These are phyloP conservation scores for Trisateles emortualis DNA, from an alignment of 2,888 invertebrate genomes.

Conservation along the genomic window DNA sequence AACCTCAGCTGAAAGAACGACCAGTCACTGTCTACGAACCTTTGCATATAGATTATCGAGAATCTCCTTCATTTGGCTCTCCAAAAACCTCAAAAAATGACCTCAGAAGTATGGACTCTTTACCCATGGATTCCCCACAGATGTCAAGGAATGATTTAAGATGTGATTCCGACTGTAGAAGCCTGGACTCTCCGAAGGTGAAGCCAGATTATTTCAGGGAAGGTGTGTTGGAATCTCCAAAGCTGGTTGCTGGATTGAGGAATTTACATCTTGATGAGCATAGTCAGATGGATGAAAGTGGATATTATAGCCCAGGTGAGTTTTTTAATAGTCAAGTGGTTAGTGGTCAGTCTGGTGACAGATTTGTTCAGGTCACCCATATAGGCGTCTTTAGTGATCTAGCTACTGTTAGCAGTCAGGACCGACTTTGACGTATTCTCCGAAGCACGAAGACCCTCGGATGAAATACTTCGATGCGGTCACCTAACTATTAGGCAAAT, in stretches of 20 bases:
- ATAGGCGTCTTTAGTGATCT: too few relatives aligned
- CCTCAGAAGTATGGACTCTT: constrained; percentile 75
- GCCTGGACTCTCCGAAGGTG: constrained; percentile 78
- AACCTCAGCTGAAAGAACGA: constrained; percentile 77
- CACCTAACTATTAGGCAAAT: too few relatives aligned
- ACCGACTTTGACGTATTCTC: too few relatives aligned
- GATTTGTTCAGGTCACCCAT: too few relatives aligned
- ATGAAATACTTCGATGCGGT: too few relatives aligned
- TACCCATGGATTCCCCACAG: constrained; percentile 80
- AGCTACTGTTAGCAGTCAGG: too few relatives aligned
- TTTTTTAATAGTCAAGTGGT: too few relatives aligned
- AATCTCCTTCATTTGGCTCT: constrained; percentile 75
- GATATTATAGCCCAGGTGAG: constrained; percentile 81
- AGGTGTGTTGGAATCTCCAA: constrained; percentile 74
- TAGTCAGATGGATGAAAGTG: constrained; percentile 84
- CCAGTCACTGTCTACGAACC: constrained; percentile 82
- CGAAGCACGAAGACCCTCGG: too few relatives aligned
- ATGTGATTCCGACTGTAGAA: constrained; percentile 77
- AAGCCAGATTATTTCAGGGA: constrained; percentile 78
- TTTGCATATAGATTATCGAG: constrained; percentile 77
- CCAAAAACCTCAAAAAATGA: constrained; percentile 79
- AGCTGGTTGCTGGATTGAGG: constrained; percentile 74
- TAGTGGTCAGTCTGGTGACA: too few relatives aligned
- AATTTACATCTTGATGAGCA: constrained; percentile 79
- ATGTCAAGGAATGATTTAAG: constrained; percentile 75